Evolutionary conservation across 2,888 invertebrate species (phyloP), one percentile per base, ranked within the genome.

Genomic region (Zaprionus lineosus): DNA sequence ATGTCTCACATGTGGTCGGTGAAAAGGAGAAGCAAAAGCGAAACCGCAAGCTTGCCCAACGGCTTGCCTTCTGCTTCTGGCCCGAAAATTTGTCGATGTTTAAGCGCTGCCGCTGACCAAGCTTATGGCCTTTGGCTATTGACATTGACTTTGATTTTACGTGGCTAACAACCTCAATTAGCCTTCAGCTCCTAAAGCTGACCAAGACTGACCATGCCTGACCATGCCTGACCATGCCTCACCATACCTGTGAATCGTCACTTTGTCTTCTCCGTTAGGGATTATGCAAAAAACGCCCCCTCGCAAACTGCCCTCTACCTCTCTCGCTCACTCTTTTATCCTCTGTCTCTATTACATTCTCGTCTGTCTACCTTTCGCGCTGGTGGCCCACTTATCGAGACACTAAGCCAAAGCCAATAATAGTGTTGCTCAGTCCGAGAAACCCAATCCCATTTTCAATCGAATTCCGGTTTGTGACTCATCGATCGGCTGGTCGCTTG

Each of bases 381-480:
- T 31, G 11, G 11, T 31, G 61, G 14, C 12, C 43, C 29, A 46
- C 19, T 31, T 62, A 24, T 26, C 16, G 31, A 28, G 37, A 6
- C 53, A 36, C 16, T 15, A 26, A 11, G 31, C 26, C 11, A 36
- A 24, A 11, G 31, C 28, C 12, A 37, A 39, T n/a, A 36, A 36
- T 47, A 9, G 11, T 56, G 34, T 34, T 37, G 37, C 39, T 61
- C 59, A 60, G 60, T 70, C 47, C 44, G 55, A 61, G 44, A 56
- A 64, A 69, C 58, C 68, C 56, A 67, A 70, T 72, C 66, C 63
- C 53, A 52, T 47, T 44, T 43, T 55, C 41, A 41, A 51, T 36
- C 56, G 36, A 63, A 81, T 77, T 78, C 81, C 81, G 65, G 81
- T 82, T 84, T 47, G 68, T 82, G 81, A 82, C 68, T 82, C 81